Conservation (phyloP, 1,140 invertebrate genomes). For the Cecropterus lyciades region DNA sequence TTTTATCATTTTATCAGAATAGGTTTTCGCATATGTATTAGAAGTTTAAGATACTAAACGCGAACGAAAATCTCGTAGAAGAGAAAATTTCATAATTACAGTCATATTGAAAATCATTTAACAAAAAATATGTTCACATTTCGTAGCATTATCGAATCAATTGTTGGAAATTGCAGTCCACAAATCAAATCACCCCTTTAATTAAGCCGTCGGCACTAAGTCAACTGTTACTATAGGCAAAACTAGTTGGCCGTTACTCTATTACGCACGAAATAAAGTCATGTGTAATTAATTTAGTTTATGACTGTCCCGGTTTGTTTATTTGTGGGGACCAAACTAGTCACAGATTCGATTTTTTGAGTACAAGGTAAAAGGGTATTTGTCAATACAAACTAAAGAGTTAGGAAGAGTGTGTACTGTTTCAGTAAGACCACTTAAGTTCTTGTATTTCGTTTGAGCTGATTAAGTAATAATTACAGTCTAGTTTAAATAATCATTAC, state of each 20-base stretch:
- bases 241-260: conserved; percentile 54
- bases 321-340: conserved; percentile 44
- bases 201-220: conserved; percentile 75
- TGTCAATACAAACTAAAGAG: too few relatives aligned
- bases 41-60: too few relatives aligned
- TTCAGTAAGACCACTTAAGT: too few relatives aligned
- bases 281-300: conserved; percentile 56
- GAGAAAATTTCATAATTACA: too few relatives aligned
- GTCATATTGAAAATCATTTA: too few relatives aligned
- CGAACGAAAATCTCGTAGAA: too few relatives aligned
- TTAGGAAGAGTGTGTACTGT: too few relatives aligned
- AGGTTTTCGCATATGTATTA: too few relatives aligned
- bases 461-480: too few relatives aligned
- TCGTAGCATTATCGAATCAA: conserved; percentile 19
- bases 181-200: conserved; percentile 80
- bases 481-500: too few relatives aligned
- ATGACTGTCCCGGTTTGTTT: conserved; percentile 53
- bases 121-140: conserved; percentile 4
- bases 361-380: background rate
- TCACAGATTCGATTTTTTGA: conserved; percentile 6
- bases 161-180: conserved; percentile 49
- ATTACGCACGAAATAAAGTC: conserved; percentile 59
- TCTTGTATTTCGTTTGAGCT: too few relatives aligned
- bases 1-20: too few relatives aligned
- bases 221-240: conserved; percentile 68